Evolutionary conservation across 2,888 invertebrate species (phyloP).

Genomic region (Cecidostiba fungosa): DNA sequence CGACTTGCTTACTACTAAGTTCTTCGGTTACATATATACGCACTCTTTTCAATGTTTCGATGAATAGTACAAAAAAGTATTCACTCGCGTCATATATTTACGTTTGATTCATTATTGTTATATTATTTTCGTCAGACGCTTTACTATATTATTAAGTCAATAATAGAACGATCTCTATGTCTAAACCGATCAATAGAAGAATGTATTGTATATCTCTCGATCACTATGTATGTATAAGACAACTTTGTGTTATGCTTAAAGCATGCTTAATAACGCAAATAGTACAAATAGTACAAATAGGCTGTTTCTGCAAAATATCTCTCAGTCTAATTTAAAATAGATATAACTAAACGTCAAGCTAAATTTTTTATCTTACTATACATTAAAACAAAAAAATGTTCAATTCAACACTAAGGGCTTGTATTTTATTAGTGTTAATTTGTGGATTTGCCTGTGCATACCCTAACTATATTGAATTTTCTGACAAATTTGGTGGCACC

Average conservation of each 20-base stretch:
- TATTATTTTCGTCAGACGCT: background rate
- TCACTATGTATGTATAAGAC: background rate
- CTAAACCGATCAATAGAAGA: slow-evolving; percentile 4
- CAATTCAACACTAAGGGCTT: background rate
- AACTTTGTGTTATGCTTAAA: background rate
- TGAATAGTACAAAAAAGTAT: background rate
- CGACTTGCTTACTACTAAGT: too few relatives aligned
- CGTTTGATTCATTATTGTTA: background rate
- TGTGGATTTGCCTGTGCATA: background rate
- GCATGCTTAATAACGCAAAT: background rate
- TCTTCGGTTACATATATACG: too few relatives aligned
- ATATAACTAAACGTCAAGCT: background rate
- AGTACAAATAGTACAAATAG: background rate
- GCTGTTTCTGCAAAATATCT: background rate
- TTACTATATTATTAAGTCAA: background rate
- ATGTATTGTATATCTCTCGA: background rate
- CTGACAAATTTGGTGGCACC: background rate
- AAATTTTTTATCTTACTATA: background rate
- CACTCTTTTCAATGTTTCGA: background rate
- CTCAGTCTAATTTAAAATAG: background rate
- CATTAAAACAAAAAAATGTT: background rate
- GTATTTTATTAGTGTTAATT: background rate
- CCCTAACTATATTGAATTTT: background rate
- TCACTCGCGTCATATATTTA: background rate
- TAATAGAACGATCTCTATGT: too few relatives aligned